phyloP scores from a whole-genome alignment of 2,113 vertebrate genomes.

The Xiphophorus maculatus region DNA sequence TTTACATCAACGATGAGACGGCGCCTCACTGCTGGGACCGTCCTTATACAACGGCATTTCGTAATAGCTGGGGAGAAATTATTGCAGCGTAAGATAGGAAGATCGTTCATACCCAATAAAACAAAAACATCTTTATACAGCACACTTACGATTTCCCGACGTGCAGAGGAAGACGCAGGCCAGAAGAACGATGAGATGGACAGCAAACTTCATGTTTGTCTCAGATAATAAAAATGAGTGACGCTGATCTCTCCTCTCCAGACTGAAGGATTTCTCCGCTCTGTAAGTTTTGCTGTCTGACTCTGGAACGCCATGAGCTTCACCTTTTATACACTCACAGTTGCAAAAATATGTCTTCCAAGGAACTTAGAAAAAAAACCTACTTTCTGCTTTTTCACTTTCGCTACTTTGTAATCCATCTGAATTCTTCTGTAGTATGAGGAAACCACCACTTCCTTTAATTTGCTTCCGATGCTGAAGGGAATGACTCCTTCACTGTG shows the following conservation, averaged over 20 bases:
- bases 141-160: slow-evolving; percentile 3
- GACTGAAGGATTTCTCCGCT: neutral
- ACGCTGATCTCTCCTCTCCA: neutral
- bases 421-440: no score
- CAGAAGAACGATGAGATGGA: slow-evolving; percentile 27
- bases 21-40: no score
- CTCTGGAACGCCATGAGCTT: neutral
- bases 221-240: neutral
- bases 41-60: no score
- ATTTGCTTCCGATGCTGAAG: no score
- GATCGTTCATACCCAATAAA: neutral
- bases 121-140: neutral
- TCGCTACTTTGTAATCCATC: no score
- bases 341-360: neutral
- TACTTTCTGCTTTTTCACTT: no score
- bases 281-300: neutral
- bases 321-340: neutral
- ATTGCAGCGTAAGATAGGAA: neutral
- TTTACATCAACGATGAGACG: fast-evolving
- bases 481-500: no score
- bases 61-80: neutral
- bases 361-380: neutral
- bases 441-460: no score
- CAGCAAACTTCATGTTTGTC: slow-evolving; percentile 24
- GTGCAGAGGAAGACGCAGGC: neutral